Base-by-base conservation (phyloP, 2,113 vertebrate genomes). In the Circaetus gallicus region DNA sequence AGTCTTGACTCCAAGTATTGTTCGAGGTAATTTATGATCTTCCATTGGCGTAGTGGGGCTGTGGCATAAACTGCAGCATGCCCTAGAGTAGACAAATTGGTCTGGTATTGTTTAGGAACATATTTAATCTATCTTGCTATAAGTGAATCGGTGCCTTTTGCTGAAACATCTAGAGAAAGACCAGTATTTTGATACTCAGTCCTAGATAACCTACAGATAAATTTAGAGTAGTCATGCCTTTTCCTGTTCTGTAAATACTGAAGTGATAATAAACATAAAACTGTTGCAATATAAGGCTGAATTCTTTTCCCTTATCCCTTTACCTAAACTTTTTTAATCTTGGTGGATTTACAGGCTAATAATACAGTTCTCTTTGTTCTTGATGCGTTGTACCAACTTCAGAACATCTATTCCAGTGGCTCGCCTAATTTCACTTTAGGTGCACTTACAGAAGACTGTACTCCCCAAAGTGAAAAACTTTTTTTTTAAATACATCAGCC, bases 11-110 rank as follows among this genome's bases (percentile, higher is more conserved):
- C 72, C 61, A 94, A 8, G 95, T 88, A 80, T 95, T 95, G 90
- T 96, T 93, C 3, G 38, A 89, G 66, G 32, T 89, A 96, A 96
- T 96, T 96, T 91, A 97, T 94, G 90, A 80, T 96, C 89, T 91
- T 96, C 86, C 49, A 84, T 38, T 96, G 89, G 69, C 13, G 21
- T 93, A 95, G 84, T 67, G 52, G 89, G 43, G 26, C 76, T 94
- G 80, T 94, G 82, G 43, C 73, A 71, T 90, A 94, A 94, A 80
- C 93, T 95, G 81, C 78, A 95, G 83, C 89, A 95, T 0, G 6
- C 77, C 78, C 83, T 82, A 43, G 89, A 93, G 73, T 42, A 93
- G 93, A 96, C 96, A 97, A 91, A 97, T 97, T 97, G 86, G 91
- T 85, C 66, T 91, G 62, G 61, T 95, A 82, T 95, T 96, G 89